Base-by-base conservation (phyloP, 53 echinoderm and acorn worm genomes). In the Astropecten irregularis region DNA sequence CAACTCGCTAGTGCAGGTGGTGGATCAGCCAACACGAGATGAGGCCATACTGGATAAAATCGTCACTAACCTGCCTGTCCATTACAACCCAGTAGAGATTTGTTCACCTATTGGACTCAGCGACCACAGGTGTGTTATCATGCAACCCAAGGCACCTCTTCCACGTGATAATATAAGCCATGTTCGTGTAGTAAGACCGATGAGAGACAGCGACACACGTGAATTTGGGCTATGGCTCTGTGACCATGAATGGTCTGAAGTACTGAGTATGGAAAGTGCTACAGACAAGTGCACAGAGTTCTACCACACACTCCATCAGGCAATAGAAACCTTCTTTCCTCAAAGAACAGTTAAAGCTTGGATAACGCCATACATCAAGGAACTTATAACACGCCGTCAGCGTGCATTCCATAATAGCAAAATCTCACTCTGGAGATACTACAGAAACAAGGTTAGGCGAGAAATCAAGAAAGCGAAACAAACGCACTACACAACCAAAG, bases 21-120 rank as follows among this genome's bases (percentile, higher is more conserved):
- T 87, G 27, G 35, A 87, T 9, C 21, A 77, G 38, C 87, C 87
- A 10, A 87, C 87, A 25, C 77, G 74, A 9, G 39, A 63, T 34
- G 49, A 60, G 2, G 85, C 73, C 22, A 87, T 66, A 4, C 48
- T 52, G 23, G 69, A 87, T 39, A 77, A 77, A 48, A 79, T 86
- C 35, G 67, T 86, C 11, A 77, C 79, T 9, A 86, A 86, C 44
- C 14, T 86, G n/a, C 11, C 66, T 28, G 9, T 19, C 26, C 26
- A 35, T 26, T 79, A 77, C 52, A 58, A 68, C 35, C 35, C 29
- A 1, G 65, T 66, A 27, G 61, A 73, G 15, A 72, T 73, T 35
- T 14, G 19, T 32, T 47, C 85, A 2, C 49, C 85, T 16, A 9
- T 85, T 15, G 73, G 85, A 31, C 47, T 61, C 3, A 73, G 85